Evolutionary conservation across 2,797 vertebrate species (phyloP), one percentile per base, ranked within the genome.

Genomic region (Amphiprion clarkii): DNA sequence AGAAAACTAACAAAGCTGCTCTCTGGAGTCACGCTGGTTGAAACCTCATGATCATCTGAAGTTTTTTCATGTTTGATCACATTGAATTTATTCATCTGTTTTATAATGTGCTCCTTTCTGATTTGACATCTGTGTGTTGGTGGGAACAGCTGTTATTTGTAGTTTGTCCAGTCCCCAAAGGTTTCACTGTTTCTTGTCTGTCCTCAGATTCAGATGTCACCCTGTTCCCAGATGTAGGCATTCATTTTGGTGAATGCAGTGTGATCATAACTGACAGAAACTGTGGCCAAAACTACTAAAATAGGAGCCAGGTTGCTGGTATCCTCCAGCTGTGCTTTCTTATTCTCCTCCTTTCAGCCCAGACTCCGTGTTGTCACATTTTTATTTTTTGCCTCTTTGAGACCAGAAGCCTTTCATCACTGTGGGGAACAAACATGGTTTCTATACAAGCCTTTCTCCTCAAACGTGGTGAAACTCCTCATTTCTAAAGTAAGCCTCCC

Each of bases 401-500:
- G 33, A 10, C 31, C 33, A 36, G 33, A 2, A 36, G 2, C 33
- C 33, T 36, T 36, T 36, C 33, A 36, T 74, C 36, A 0, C 29
- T 2, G 25, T n/a, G 56, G 54, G 63, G 64, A 67, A 67, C 71
- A 81, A 71, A 74, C 58, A 5, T 31, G 51, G 3, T 61, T 60
- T 68, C 44, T 40, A 29, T 40, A 53, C 9, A 36, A 78, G 67
- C 81, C 81, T 31, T 36, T 36, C 62, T 71, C 55, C 14, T 21
- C 23, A 61, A 76, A 74, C 54, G 85, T 9, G 62, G 57, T 31
- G 23, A 72, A 58, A 76, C 48, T 67, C 69, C 63, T 31, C 29
- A 13, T 82, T 62, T 71, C 60, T 67, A 57, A 83, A 76, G 56
- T 63, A 80, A 87, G 49, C 70, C 64, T 59, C 21, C 36, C 68